Evolutionary conservation across 2,888 invertebrate species (phyloP), one percentile per base, ranked within the genome.

Genomic region (Ariolimax columbianus): DNA sequence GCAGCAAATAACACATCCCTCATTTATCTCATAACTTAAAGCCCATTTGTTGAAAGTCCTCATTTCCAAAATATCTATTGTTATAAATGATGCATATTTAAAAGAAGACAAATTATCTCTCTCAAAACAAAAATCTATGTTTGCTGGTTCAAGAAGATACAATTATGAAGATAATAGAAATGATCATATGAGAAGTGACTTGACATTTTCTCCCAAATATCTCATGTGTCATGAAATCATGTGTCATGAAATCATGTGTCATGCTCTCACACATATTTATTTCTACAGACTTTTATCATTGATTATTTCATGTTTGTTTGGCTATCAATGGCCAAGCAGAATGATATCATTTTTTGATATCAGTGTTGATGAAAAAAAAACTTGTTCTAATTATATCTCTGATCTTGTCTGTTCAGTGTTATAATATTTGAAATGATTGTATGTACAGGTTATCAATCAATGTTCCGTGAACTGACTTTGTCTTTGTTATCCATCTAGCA

Each of bases 401-500:
- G 66, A 43, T 40, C 38, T 78, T 66, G 63, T 79, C 30, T 26
- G 3, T n/a, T 43, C 11, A 17, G 19, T 43, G 30, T 79, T 47
- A 73, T n/a, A 51, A 26, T 72, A 63, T 55, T 63, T 36, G 38
- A 75, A 73, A 82, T 82, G 43, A 82, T 59, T 82, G 38, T 38
- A 43, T 82, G 82, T 82, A 82, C 82, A 82, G 82, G 59, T 55
- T 79, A 55, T 43, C 1, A 79, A 17, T 51, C 33, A 72, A 38
- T 72, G 55, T 75, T 75, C 23, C 63, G 75, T 68, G 43, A 79
- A 51, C 75, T 82, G 59, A 6, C 55, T 75, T 75, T 82, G 33
- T 59, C 26, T 82, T 82, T 82, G 75, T 82, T 82, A 55, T 75
- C 43, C 36, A 36, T 75, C 73, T 82, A 73, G 75, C 82, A 82